Conservation (phyloP, 2,888 invertebrate genomes). For the Axea sp. region DNA sequence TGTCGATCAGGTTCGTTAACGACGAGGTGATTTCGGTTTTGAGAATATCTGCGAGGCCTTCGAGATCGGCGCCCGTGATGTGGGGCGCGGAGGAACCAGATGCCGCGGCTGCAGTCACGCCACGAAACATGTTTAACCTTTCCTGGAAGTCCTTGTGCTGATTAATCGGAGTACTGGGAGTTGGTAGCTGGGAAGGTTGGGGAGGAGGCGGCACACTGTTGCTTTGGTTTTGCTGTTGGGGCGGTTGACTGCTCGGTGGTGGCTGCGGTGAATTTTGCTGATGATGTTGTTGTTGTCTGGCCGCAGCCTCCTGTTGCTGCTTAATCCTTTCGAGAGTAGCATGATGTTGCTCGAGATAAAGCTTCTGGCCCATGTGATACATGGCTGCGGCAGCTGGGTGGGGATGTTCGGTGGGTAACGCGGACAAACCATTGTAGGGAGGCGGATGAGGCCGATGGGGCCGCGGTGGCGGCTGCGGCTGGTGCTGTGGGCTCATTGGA, state of each 20-base stretch:
- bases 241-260: slow-evolving; percentile 61
- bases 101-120: slow-evolving; percentile 80
- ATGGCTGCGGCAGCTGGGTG: slow-evolving; percentile 79
- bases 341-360: slow-evolving; percentile 82
- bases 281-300: slow-evolving; percentile 80
- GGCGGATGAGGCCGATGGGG: slow-evolving; percentile 80
- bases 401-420: slow-evolving; percentile 83
- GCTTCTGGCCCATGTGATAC: slow-evolving; percentile 79
- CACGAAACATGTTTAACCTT: slow-evolving; percentile 87
- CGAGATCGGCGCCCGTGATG: slow-evolving; percentile 89
- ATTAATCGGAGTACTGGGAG: slow-evolving; percentile 81
- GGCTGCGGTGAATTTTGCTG: slow-evolving; percentile 78
- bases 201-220: slow-evolving; percentile 67
- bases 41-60: slow-evolving; percentile 93
- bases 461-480: slow-evolving; percentile 80
- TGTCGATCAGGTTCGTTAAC: slow-evolving; percentile 91
- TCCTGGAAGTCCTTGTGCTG: slow-evolving; percentile 85
- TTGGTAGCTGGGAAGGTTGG: slow-evolving; percentile 73
- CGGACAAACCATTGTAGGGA: slow-evolving; percentile 80
- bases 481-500: slow-evolving; percentile 78
- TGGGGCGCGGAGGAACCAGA: slow-evolving; percentile 83
- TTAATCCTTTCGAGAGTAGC: slow-evolving; percentile 79
- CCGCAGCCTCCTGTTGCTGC: slow-evolving; percentile 80
- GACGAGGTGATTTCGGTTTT: slow-evolving; percentile 94
- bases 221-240: slow-evolving; percentile 73